Evolutionary conservation across 64 coral and sea anemone genomes (phyloP), one percentile per base, ranked within the genome.

Genomic region (Hydrozoanthus tunicans): DNA sequence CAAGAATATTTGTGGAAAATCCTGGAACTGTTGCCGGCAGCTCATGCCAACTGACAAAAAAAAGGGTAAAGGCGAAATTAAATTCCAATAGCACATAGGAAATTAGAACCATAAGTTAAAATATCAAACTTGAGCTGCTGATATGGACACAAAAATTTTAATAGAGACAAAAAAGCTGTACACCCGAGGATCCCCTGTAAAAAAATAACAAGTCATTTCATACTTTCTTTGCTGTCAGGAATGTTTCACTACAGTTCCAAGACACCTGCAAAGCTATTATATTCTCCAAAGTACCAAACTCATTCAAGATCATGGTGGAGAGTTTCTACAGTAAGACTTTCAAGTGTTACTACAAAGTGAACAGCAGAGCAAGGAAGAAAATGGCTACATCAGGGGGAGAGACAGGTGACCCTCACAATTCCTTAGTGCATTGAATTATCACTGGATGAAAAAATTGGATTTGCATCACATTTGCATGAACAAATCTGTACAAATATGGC

Each of bases 261-360:
- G 83, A 86, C 53, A 74, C 56, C 20, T 86, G 83, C 69, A 86
- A 86, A 86, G 83, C 83, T 7, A 55, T 86, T 69, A 32, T 86
- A 71, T 86, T 86, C 59, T 14, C 83, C 20, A 86, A 73, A 51
- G 53, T 59, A 43, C 83, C 83, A 58, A 58, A 86, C 8, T 58
- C 67, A 14, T 86, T 86, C 83, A 86, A 86, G 69, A 58, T 32
- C 4, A 59, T 59, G 67, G 65, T 55, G 11, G 67, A 86, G 13
- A n/a, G 27, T 9, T 86, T 86, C 73, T 86, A 86, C 9, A 73
- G 83, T 3, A 73, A 68, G 6, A 65, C 83, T 51, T 86, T 86
- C 55, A 86, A 73, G 11, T 69, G 66, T 73, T 86, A 73, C 83
- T 86, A 73, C 23, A 59, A 73, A 86, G 67, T 86, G n/a, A 86